A percentile compares a stretch with the other conserved stretches of the same genome.
phyloP scores from a whole-genome alignment of 2,113 vertebrate species.

The Bombycilla garrulus region DNA sequence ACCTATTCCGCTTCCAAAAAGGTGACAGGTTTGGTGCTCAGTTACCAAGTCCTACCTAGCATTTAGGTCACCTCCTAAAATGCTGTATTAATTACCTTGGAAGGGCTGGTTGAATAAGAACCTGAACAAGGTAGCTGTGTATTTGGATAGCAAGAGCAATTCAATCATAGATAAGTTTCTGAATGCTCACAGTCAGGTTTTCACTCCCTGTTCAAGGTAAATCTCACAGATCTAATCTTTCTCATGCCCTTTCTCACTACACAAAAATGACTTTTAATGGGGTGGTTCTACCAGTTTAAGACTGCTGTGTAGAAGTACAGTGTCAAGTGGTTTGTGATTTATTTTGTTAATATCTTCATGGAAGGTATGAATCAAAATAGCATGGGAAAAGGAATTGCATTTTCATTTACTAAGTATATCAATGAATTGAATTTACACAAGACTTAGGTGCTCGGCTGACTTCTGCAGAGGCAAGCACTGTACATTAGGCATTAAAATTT shows the following conservation, averaged over 20 bases:
- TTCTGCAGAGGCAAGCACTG: not conserved
- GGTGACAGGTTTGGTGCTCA: not conserved
- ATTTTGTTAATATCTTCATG: conserved; percentile 34
- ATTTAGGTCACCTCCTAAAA: not conserved
- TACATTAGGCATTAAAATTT: not conserved
- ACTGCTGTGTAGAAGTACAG: not conserved
- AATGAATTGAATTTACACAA: not conserved
- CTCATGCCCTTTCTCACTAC: conserved; percentile 12
- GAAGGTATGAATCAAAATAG: conserved; percentile 45
- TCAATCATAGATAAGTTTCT: not conserved
- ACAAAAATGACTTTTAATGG: not conserved
- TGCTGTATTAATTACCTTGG: not conserved
- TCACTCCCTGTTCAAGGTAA: not conserved
- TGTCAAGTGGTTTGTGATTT: not conserved
- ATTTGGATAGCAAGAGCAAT: not conserved
- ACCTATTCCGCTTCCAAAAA: not conserved
- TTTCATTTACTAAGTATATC: not conserved
- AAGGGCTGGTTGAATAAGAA: not conserved
- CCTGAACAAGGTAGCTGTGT: not conserved
- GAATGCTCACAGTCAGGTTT: not conserved
- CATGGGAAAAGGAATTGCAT: conserved; percentile 1
- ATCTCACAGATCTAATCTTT: conserved; percentile 30
- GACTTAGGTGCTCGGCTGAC: not conserved
- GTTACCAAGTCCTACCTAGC: not conserved
- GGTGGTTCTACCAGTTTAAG: conserved; percentile 8